A percentile compares a stretch with the other conserved stretches of the same genome.
These are phyloP conservation scores for Aromia moschata DNA, from an alignment of 2,888 invertebrate genomes.

Conservation along the genomic window DNA sequence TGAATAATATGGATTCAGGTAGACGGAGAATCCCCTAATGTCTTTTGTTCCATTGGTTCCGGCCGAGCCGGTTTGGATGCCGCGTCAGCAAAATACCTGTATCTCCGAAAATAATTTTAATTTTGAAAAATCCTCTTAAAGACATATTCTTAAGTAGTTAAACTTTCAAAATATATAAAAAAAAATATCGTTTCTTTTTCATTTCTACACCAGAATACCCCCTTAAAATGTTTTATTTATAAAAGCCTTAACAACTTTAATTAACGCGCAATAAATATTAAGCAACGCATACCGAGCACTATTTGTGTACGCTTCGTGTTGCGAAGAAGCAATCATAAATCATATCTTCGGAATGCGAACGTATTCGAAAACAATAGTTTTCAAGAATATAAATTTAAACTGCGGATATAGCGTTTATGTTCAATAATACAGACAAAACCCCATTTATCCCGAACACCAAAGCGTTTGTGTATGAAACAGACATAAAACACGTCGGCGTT, in stretches of 20 bases:
- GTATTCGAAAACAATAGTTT: slow-evolving; percentile 15
- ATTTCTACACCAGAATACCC: no score
- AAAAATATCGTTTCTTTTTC: no score
- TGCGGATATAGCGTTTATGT: slow-evolving; percentile 10
- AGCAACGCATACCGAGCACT: not conserved
- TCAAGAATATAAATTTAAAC: slow-evolving; percentile 17
- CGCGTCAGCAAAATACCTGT: no score
- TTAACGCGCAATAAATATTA: not conserved
- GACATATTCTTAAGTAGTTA: no score
- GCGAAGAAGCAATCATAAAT: not conserved
- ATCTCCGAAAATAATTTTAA: no score
- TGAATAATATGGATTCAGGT: no score
- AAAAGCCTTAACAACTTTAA: not conserved
- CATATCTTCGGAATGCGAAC: slow-evolving; percentile 5
- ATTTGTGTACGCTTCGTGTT: slow-evolving; percentile 5
- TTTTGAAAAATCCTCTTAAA: no score
- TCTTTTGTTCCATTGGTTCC: no score
- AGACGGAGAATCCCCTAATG: no score
- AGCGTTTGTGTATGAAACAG: slow-evolving; percentile 9
- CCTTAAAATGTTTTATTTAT: not conserved
- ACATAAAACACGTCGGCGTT: slow-evolving; percentile 5
- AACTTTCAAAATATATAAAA: no score
- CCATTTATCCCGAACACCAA: slow-evolving; percentile 9
- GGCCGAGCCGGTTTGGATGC: no score
- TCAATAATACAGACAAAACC: slow-evolving; percentile 18